Base-by-base conservation (phyloP, 92 coral and sea anemone genomes). In the Meandrina meandrites region DNA sequence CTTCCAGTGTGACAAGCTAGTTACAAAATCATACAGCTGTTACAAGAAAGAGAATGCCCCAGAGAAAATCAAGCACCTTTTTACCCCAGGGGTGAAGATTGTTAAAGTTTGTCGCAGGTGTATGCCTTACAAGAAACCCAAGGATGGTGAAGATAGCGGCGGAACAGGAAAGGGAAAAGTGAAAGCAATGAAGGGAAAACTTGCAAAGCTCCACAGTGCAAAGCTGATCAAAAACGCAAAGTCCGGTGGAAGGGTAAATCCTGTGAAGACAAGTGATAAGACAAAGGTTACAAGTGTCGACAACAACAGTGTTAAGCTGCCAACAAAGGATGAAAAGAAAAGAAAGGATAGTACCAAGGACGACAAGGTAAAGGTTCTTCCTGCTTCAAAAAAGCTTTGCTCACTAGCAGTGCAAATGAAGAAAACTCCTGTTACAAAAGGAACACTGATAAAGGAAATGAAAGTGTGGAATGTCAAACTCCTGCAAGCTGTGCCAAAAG, bases 111-210 rank as follows among this genome's bases (percentile, higher is more conserved):
- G 99, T 84, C 96, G 99, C 50, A 87, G 97, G 30, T 97, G 99
- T 81, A 86, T 95, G 82, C 99, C 99, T 48, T 97, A 97, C 88
- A 97, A 97, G 92, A 97, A 97, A 78, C 99, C 95, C n/a, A 90
- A 93, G 80, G 88, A 82, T 13, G 94, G 87, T 6, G 95, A 81
- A 0, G 76, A 57, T 0, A 88, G 82, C 1, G 8, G 84, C 4
- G 91, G 89, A 78, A 45, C 60, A 17, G 53, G 68, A 16, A 92
- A 90, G 79, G 34, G 45, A 13, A 86, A 92, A 88, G 81, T 57
- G 18, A 88, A 91, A 67, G 60, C 81, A 12, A 16, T 80, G 14
- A 85, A 80, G 34, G 87, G 89, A n/a, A 91, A 93, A 81, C 88
- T 91, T 54, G 83, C 83, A 30, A 89, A 90, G 68, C 66, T 87